A percentile compares a stretch with the other conserved stretches of the same genome.
Conservation (phyloP, 2,888 invertebrate species). For the Cephus runcator region DNA sequence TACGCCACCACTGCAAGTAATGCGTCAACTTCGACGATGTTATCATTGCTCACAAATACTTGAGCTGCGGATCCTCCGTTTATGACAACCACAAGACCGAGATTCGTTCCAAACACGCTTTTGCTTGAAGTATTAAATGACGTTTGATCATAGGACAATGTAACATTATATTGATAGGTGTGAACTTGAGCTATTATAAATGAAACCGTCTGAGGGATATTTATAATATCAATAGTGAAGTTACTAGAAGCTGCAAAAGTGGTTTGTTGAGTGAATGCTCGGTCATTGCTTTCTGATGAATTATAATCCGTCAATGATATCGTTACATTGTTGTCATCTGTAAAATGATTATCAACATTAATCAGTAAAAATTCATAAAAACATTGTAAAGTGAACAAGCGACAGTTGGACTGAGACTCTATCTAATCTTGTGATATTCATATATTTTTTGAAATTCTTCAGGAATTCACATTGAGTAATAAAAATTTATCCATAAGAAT, state of each 20-base stretch:
- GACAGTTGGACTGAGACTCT: not conserved
- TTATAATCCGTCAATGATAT: conserved; percentile 50
- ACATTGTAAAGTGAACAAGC: not conserved
- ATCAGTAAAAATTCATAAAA: not conserved
- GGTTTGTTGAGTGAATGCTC: conserved; percentile 45
- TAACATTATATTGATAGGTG: conserved; percentile 69
- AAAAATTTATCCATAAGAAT: not conserved
- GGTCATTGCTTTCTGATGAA: conserved; percentile 32
- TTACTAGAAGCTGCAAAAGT: conserved; percentile 39
- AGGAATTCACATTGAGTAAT: not conserved
- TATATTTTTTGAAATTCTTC: too few species aligned
- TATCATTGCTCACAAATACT: conserved; percentile 67
- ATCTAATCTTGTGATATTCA: not conserved
- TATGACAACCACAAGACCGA: conserved; percentile 69
- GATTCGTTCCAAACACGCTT: conserved; percentile 70
- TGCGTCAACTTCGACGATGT: conserved; percentile 58
- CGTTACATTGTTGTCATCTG: conserved; percentile 31
- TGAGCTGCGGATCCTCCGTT: conserved; percentile 37
- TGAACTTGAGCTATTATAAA: conserved; percentile 77
- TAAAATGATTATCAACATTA: conserved; percentile 15
- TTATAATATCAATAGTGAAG: conserved; percentile 62
- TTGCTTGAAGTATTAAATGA: conserved; percentile 45
- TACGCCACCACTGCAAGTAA: conserved; percentile 71
- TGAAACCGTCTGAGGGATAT: conserved; percentile 65
- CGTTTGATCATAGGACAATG: conserved; percentile 67